phyloP scores from a whole-genome alignment of 2,888 invertebrate genomes.

The Thysanoteuthis rhombus region DNA sequence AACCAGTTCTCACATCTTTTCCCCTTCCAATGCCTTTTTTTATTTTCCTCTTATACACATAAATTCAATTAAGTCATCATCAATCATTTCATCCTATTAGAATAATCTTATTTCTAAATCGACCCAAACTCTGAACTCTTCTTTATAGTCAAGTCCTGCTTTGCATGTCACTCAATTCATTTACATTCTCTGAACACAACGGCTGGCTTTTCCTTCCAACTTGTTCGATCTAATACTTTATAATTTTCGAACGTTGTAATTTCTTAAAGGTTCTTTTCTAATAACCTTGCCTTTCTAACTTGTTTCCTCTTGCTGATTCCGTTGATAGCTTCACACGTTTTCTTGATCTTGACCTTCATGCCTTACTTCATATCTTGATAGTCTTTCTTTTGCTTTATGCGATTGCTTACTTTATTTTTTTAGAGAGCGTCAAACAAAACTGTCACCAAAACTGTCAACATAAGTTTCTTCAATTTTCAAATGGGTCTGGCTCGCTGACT shows the following conservation, averaged over 20 bases:
- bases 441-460: too few relatives aligned
- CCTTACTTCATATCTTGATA: too few relatives aligned
- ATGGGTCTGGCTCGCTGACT: too few relatives aligned
- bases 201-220: neutral
- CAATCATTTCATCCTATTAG: neutral
- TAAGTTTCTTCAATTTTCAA: too few relatives aligned
- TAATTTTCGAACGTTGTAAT: neutral
- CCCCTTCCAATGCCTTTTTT: neutral
- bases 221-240: neutral
- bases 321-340: neutral
- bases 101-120: neutral
- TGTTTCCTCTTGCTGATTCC: neutral
- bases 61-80: slow-evolving; percentile 12
- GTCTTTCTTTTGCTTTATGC: too few relatives aligned
- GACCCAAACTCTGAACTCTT: neutral
- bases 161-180: neutral
- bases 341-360: neutral
- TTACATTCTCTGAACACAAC: neutral
- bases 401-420: too few relatives aligned
- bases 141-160: neutral
- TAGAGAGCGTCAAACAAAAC: too few relatives aligned
- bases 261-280: too few relatives aligned
- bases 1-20: neutral
- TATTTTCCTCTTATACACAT: neutral
- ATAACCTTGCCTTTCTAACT: neutral